Evolutionary conservation across 2,888 invertebrate species (phyloP).

Genomic region (Pammene aurita): DNA sequence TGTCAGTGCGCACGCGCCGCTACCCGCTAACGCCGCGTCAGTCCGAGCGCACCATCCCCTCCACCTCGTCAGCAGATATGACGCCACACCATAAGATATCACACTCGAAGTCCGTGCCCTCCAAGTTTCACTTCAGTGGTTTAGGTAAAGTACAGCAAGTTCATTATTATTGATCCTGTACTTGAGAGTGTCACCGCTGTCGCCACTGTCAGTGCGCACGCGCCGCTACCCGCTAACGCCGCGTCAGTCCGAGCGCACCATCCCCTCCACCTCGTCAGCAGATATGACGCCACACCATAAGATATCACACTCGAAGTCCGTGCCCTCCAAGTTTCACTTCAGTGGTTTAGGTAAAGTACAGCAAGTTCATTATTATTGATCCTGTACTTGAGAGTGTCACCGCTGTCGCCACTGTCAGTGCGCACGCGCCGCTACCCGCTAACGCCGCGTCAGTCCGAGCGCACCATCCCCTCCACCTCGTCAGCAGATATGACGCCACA

Average conservation of each 20-base stretch:
- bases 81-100: constrained; percentile 86
- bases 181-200: constrained; percentile 84
- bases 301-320: constrained; percentile 79
- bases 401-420: constrained; percentile 90
- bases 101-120: constrained; percentile 80
- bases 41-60: constrained; percentile 88
- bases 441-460: constrained; percentile 92
- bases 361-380: too few relatives aligned
- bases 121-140: constrained; percentile 86
- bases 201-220: constrained; percentile 89
- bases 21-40: constrained; percentile 91
- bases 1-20: constrained; percentile 89
- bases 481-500: constrained; percentile 90
- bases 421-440: constrained; percentile 89
- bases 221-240: constrained; percentile 91
- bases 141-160: constrained; percentile 76
- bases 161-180: too few relatives aligned
- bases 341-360: constrained; percentile 86
- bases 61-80: constrained; percentile 86
- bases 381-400: constrained; percentile 64
- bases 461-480: constrained; percentile 85
- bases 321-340: constrained; percentile 82
- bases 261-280: constrained; percentile 85
- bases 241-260: constrained; percentile 90
- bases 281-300: constrained; percentile 88